Evolutionary conservation across 2,113 vertebrate species (phyloP).

Genomic region (Cyphomyrus discorhynchus): DNA sequence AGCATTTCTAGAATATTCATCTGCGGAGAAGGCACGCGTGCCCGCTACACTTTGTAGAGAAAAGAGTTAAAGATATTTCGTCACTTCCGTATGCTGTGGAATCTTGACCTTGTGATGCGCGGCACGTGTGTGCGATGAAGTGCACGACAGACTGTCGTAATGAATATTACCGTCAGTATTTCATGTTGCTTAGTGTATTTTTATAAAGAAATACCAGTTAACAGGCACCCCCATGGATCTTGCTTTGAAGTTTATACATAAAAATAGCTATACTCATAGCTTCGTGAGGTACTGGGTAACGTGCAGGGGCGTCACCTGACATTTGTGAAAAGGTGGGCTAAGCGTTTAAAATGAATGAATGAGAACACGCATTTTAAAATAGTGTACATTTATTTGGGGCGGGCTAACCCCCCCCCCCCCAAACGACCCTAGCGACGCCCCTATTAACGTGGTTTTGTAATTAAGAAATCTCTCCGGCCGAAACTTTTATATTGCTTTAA

Average conservation of each 20-base stretch:
- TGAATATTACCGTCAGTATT: neutral
- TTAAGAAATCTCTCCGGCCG: neutral
- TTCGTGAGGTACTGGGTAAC: neutral
- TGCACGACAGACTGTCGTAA: neutral
- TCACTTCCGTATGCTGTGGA: slow-evolving; percentile 24
- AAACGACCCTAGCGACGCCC: neutral
- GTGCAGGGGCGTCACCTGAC: neutral
- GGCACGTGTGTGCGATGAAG: slow-evolving; percentile 10
- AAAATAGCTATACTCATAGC: neutral
- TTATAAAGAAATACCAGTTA: neutral
- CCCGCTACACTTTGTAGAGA: neutral
- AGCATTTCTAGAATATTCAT: neutral
- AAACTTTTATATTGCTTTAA: neutral
- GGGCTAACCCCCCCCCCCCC: neutral
- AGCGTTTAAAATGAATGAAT: neutral
- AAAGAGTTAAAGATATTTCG: neutral
- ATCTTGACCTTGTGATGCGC: slow-evolving; percentile 68
- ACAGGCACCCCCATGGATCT: neutral
- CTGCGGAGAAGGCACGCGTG: neutral
- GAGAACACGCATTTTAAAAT: neutral
- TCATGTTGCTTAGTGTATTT: neutral
- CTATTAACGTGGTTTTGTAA: neutral
- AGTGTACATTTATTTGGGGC: neutral
- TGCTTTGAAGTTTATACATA: neutral
- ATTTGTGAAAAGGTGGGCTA: neutral